Evolutionary conservation across 1,140 invertebrate species (phyloP).

Genomic region (Neuroterus valhalla): DNA sequence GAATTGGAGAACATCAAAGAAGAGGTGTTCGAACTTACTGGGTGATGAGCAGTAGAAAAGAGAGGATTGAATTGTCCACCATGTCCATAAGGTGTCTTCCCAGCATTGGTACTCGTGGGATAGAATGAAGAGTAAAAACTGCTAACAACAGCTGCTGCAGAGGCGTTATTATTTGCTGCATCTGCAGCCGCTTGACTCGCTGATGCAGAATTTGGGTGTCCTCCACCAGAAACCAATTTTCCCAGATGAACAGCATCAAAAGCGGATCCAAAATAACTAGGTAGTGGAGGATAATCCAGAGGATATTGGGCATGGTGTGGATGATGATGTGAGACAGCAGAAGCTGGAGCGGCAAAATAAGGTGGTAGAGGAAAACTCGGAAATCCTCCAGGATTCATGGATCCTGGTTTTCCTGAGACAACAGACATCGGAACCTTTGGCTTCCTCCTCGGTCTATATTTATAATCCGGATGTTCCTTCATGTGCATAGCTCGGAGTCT

Average conservation of each 20-base stretch:
- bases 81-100: constrained; percentile 49
- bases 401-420: constrained; percentile 88
- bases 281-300: constrained; percentile 66
- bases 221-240: constrained; percentile 71
- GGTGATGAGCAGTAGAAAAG: constrained; percentile 67
- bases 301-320: constrained; percentile 73
- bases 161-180: constrained; percentile 55
- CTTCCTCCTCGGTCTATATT: constrained; percentile 92
- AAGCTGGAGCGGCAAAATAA: constrained; percentile 75
- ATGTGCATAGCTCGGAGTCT: constrained; percentile 95
- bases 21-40: constrained; percentile 61
- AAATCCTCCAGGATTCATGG: constrained; percentile 81
- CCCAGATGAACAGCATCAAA: constrained; percentile 80
- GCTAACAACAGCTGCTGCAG: constrained; percentile 77
- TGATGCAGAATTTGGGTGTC: constrained; percentile 63
- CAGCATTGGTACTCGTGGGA: constrained; percentile 27
- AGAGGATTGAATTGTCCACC: constrained; percentile 63
- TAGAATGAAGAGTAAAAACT: constrained; percentile 79
- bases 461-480: constrained; percentile 99
- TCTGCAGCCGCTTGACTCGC: constrained; percentile 52
- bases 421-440: constrained; percentile 88
- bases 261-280: constrained; percentile 80
- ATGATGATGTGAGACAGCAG: constrained; percentile 73
- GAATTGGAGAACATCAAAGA: constrained; percentile 36
- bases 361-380: constrained; percentile 76